These are phyloP conservation scores for Tetranychus cinnabarinus DNA, from an alignment of 1,140 invertebrate genomes.

Conservation along the genomic window DNA sequence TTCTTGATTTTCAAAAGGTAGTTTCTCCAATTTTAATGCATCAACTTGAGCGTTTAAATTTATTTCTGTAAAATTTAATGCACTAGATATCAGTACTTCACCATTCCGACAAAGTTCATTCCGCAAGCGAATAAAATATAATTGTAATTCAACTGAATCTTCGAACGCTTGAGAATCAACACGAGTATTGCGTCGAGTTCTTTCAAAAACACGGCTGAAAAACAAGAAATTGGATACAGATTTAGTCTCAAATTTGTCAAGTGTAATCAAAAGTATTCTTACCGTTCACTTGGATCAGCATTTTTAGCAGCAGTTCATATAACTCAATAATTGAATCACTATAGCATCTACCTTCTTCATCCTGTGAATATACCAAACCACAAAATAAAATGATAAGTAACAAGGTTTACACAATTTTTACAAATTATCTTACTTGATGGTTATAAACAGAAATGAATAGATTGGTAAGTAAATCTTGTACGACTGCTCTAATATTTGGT, in stretches of 20 bases:
- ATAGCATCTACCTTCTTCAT: constrained; percentile 83
- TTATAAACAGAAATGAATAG: constrained; percentile 85
- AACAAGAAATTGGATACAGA: too few species aligned
- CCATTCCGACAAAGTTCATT: constrained; percentile 46
- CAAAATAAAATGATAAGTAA: not conserved
- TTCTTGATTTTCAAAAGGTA: constrained; percentile 38
- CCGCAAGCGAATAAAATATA: constrained; percentile 52
- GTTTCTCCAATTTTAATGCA: constrained; percentile 45
- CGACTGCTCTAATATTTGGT: constrained; percentile 60
- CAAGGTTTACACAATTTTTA: not conserved
- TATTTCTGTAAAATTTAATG: constrained; percentile 48
- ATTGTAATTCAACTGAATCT: constrained; percentile 77
- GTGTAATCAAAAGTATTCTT: too few species aligned
- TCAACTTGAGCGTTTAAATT: constrained; percentile 47
- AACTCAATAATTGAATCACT: constrained; percentile 86
- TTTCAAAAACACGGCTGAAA: constrained; percentile 41
- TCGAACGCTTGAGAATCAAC: constrained; percentile 77
- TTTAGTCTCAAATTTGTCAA: not conserved
- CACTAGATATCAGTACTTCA: constrained; percentile 57
- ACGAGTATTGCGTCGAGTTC: constrained; percentile 56
- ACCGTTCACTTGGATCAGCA: too few species aligned
- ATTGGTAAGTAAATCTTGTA: constrained; percentile 72
- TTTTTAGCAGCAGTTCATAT: constrained; percentile 40
- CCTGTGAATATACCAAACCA: constrained; percentile 27
- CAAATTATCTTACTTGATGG: constrained; percentile 28